A percentile compares a stretch with the other conserved stretches of the same genome.
phyloP scores from a whole-genome alignment of 1,140 invertebrate species.

The Caerostris extrusa region DNA sequence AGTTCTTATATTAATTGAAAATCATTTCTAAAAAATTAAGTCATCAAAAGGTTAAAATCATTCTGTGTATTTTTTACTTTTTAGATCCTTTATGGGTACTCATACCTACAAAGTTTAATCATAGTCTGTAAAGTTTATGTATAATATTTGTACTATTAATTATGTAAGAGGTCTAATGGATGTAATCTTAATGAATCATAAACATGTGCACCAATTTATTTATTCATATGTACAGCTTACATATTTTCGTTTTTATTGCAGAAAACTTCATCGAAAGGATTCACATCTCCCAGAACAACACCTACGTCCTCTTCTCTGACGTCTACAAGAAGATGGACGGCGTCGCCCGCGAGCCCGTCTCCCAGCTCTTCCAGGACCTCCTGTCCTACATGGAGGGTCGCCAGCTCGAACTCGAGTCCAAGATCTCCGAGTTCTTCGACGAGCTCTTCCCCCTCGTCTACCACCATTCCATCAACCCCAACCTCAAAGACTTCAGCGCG shows the following conservation, averaged over 20 bases:
- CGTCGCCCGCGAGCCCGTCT: conserved; percentile 86
- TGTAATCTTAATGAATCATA: no score
- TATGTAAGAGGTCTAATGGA: no score
- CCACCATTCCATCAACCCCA: conserved; percentile 85
- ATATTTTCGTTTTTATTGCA: conserved; percentile 83
- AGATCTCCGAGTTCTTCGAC: conserved; percentile 90
- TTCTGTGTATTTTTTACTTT: no score
- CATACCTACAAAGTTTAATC: no score
- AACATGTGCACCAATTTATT: background rate
- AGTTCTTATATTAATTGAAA: no score
- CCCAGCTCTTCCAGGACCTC: conserved; percentile 87
- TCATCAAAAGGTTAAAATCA: no score
- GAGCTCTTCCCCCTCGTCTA: conserved; percentile 92
- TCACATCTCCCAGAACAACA: conserved; percentile 90
- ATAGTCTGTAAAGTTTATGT: no score
- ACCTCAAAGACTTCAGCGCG: conserved; percentile 85
- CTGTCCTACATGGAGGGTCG: conserved; percentile 84
- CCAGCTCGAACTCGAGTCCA: conserved; percentile 83
- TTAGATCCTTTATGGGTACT: no score
- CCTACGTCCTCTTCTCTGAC: conserved; percentile 87
- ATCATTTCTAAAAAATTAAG: no score
- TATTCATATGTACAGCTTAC: background rate
- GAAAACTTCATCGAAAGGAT: conserved; percentile 88
- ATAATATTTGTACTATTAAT: no score
- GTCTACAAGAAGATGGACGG: conserved; percentile 88